These are phyloP conservation scores for Laodelphax striatellus DNA, from an alignment of 1,140 invertebrate genomes.

Conservation along the genomic window DNA sequence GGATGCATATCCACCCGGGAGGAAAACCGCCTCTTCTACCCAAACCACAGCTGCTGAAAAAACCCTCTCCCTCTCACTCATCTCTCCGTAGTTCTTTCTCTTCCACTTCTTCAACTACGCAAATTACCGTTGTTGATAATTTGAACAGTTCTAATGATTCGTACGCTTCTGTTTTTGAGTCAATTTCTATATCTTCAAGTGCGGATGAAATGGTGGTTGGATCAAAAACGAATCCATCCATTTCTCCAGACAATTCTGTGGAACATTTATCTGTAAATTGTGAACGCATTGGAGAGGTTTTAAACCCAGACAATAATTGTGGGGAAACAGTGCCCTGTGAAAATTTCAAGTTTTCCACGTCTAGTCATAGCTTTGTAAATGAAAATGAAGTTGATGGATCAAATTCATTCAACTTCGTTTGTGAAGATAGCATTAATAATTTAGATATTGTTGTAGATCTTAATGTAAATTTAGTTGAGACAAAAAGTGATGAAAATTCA, in stretches of 20 bases:
- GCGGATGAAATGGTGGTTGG: not conserved
- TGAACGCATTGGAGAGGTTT: too few relatives aligned
- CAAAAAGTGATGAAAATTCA: not conserved
- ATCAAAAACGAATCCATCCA: not conserved
- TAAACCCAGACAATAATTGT: too few relatives aligned
- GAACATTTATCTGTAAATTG: too few relatives aligned
- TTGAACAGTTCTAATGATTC: not conserved
- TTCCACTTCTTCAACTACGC: not conserved
- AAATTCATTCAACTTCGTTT: not conserved
- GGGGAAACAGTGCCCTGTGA: too few relatives aligned
- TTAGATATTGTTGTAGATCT: not conserved
- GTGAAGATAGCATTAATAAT: not conserved
- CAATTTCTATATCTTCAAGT: not conserved
- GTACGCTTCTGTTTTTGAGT: not conserved
- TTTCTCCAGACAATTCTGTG: not conserved
- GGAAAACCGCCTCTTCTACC: conserved; percentile 17
- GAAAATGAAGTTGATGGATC: not conserved
- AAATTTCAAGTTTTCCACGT: not conserved
- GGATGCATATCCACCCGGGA: not conserved
- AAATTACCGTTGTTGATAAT: not conserved
- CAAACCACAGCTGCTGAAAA: conserved; percentile 11
- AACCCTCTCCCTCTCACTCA: not conserved
- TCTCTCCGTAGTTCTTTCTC: not conserved
- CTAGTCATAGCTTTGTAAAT: not conserved
- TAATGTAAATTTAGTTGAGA: not conserved